These are phyloP conservation scores for Oncorhynchus tshawytscha DNA, from an alignment of 2,113 vertebrate species.

Conservation along the genomic window DNA sequence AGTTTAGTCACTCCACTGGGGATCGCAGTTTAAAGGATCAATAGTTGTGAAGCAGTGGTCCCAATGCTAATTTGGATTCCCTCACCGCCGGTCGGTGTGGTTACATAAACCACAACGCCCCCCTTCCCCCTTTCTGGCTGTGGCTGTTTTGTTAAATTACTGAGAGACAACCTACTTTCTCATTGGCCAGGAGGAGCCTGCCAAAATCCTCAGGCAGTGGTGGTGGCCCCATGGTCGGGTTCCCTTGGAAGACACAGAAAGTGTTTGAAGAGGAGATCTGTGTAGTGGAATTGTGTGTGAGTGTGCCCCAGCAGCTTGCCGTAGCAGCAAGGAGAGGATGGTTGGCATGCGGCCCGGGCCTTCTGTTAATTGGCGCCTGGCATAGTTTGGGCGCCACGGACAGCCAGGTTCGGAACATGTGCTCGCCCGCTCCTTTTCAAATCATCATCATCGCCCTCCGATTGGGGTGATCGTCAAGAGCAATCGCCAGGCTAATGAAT, in stretches of 20 bases:
- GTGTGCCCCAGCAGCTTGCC: neutral
- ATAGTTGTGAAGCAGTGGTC: neutral
- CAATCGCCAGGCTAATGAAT: slow-evolving; percentile 46
- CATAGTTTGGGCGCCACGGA: slow-evolving; percentile 1
- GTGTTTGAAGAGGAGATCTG: neutral
- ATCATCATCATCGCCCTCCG: slow-evolving; percentile 39
- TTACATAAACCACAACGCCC: neutral
- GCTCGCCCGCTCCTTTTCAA: slow-evolving; percentile 34
- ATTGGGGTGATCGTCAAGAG: slow-evolving; percentile 46
- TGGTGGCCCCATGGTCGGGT: neutral
- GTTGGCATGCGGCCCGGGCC: neutral
- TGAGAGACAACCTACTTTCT: neutral
- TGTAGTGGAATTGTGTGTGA: neutral
- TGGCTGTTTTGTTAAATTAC: no score
- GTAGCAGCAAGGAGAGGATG: neutral
- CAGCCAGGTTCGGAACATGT: slow-evolving; percentile 30
- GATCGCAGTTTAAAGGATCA: neutral
- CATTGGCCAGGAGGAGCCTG: neutral
- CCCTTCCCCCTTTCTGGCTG: neutral
- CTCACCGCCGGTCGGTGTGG: neutral
- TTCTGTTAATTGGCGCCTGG: slow-evolving; percentile 5
- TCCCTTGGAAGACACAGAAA: neutral
- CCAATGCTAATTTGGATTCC: neutral
- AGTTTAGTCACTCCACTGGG: neutral
- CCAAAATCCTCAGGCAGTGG: neutral